Base-by-base conservation (phyloP, 2,888 invertebrate genomes). In the Diloba caeruleocephala region DNA sequence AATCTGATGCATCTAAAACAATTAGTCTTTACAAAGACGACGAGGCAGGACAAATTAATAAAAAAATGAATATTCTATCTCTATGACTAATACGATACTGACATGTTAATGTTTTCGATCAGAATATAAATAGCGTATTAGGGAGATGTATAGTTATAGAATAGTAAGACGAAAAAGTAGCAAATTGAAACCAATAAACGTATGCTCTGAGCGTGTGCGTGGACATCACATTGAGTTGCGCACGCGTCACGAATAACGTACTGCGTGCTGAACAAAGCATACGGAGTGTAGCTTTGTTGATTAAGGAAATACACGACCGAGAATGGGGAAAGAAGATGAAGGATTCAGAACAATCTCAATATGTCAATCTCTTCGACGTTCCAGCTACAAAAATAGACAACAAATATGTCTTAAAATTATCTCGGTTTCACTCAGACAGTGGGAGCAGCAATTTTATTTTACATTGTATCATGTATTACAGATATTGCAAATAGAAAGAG, bases 201-300 rank as follows among this genome's bases (percentile, higher is more conserved):
- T 84, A 90, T 90, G 85, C 90, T 79, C 74, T 78, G 75, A 81
- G 78, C 76, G 75, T 57, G 59, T 76, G 69, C 77, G 66, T 60
- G 55, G 73, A 67, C 86, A 82, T 85, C 72, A 57, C 81, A 82
- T 90, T 84, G 85, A 85, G 84, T 62, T 66, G 85, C 84, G 89
- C 86, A 90, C 91, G 91, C 90, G 89, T 81, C 60, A 64, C 80
- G 91, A 81, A 92, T 91, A 86, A 80, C 51, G 71, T 83, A 75
- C 77, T 62, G 71, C 64, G 69, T 59, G 66, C 55, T 61, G 43
- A 50, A 36, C 45, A 50, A 52, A 61, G 41, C 28, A 39, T 71
- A 69, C 63, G 42, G 48, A 28, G 41, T 71, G 71, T 54, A 9
- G 19, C 9, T 39, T 41, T 55, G 17, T 34, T 9, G 33, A 21